Evolutionary conservation across 2,113 vertebrate genomes (phyloP), one percentile per base, ranked within the genome.

Genomic region (Rhagologus leucostigma): DNA sequence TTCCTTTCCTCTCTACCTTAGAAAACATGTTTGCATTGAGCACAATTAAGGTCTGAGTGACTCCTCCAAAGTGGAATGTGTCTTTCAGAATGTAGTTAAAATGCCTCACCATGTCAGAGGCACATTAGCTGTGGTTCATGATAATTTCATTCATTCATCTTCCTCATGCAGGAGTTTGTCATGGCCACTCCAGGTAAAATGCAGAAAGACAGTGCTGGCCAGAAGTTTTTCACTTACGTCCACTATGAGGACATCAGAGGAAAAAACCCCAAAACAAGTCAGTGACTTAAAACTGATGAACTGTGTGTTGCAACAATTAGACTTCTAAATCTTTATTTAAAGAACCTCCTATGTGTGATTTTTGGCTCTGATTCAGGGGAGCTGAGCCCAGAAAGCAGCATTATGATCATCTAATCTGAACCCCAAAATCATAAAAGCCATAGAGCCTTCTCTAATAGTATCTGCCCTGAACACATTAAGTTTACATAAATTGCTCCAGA

Each of bases 281-380:
- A 62, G 29, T 41, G 18, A 57, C 5, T 14, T n/a, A 26, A 0
- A n/a, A 6, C 0, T 57, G 32, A 56, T 50, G 20, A 91, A 67
- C 30, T 29, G 3, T 63, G 8, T 35, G 1, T 56, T 73, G 41
- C 41, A 83, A 59, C 7, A 87, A 57, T 33, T 37, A 33, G 19
- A 60, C 21, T 62, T 76, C 27, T 60, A 24, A 63, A 46, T 3
- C 14, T 44, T 3, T 24, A 21, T 55, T 71, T 85, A 68, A 50
- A 76, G 30, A 8, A 44, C 4, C 2, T 73, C 11, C 3, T 21
- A 59, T 0, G 0, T 14, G 3, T 35, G 10, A 0, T 3, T 41
- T 91, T 84, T 50, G 4, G 14, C 14, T 75, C n/a, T 55, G 24
- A 47, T 42, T 83, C 20, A 35, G 6, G 14, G 6, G 9, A 75